These are phyloP conservation scores for Euclidia mi DNA, from an alignment of 2,888 invertebrate species.

Conservation along the genomic window DNA sequence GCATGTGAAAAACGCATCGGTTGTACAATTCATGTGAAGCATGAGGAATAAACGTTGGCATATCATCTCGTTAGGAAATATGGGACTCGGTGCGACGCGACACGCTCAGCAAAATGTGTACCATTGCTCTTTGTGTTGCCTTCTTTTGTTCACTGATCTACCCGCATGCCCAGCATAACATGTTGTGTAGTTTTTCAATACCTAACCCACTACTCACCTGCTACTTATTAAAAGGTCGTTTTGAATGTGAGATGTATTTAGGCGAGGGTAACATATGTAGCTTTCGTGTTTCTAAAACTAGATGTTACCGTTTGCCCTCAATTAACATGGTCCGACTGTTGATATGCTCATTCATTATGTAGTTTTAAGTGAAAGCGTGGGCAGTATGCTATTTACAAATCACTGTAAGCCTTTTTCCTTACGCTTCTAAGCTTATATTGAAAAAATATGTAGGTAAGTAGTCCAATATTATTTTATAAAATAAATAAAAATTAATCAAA, in stretches of 20 bases:
- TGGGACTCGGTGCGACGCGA: slow-evolving; percentile 82
- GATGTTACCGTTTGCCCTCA: slow-evolving; percentile 24
- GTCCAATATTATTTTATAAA: too few species aligned
- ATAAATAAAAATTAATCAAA: too few species aligned
- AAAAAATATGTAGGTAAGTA: too few species aligned
- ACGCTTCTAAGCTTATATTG: too few species aligned
- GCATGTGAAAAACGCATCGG: slow-evolving; percentile 61
- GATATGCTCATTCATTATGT: not conserved
- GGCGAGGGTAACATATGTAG: not conserved
- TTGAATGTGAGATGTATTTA: slow-evolving; percentile 19
- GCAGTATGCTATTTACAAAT: too few species aligned
- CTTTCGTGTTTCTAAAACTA: slow-evolving; percentile 20
- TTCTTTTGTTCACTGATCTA: slow-evolving; percentile 84
- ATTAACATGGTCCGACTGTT: slow-evolving; percentile 1
- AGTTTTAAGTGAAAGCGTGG: too few species aligned
- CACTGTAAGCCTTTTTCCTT: too few species aligned
- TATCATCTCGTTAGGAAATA: slow-evolving; percentile 88
- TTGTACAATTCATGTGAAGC: slow-evolving; percentile 65
- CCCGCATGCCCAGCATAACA: slow-evolving; percentile 63
- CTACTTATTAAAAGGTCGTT: slow-evolving; percentile 58
- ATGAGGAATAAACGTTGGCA: slow-evolving; percentile 78
- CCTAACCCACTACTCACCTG: slow-evolving; percentile 44
- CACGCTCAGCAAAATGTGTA: slow-evolving; percentile 84
- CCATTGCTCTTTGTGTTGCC: slow-evolving; percentile 86
- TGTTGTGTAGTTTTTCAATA: slow-evolving; percentile 62